Evolutionary conservation across 2,113 vertebrate species (phyloP).

Genomic region (Triplophysa rosa): DNA sequence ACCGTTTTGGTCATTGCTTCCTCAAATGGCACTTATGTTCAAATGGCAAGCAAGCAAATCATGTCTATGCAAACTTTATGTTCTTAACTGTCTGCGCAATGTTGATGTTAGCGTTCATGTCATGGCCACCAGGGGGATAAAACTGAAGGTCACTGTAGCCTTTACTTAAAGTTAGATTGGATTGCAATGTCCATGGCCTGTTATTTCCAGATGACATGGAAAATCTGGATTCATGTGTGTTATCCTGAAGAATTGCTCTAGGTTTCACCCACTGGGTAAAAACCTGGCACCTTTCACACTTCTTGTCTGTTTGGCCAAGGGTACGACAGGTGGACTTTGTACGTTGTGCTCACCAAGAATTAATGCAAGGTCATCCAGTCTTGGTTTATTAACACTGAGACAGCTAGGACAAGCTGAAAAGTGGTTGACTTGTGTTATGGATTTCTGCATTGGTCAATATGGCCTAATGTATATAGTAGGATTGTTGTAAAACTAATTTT

Average conservation of each 20-base stretch:
- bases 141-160: background rate
- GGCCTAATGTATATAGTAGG: conserved; percentile 15
- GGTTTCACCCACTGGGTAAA: background rate
- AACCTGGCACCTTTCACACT: background rate
- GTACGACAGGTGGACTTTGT: conserved; percentile 4
- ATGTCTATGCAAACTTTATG: conserved; percentile 69
- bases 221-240: background rate
- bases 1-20: conserved; percentile 1
- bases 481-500: conserved; percentile 39
- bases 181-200: background rate
- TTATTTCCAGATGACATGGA: background rate
- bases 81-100: background rate
- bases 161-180: background rate
- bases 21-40: conserved; percentile 20
- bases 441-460: conserved; percentile 44
- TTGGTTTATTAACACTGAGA: conserved; percentile 8
- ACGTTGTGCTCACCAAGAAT: background rate
- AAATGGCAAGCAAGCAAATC: conserved; percentile 46
- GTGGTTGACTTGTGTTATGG: conserved; percentile 1
- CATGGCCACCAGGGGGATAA: background rate
- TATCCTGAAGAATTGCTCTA: background rate
- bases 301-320: background rate
- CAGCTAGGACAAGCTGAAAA: background rate
- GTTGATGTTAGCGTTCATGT: background rate
- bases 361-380: background rate